A percentile compares a stretch with the other conserved stretches of the same genome.
These are phyloP conservation scores for Campoplex nolae DNA, from an alignment of 2,888 invertebrate species.

Conservation along the genomic window DNA sequence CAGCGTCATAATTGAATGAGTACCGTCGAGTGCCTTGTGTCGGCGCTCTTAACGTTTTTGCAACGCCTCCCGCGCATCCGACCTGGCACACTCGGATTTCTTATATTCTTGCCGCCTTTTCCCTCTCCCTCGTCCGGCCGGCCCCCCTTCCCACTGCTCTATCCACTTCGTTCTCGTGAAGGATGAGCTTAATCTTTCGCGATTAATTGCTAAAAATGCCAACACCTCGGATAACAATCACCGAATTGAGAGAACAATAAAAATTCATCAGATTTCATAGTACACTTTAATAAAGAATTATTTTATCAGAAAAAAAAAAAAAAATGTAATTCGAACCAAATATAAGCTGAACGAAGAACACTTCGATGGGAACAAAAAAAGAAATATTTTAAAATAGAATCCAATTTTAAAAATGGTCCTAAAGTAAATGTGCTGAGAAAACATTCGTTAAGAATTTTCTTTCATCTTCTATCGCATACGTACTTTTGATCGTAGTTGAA, in stretches of 20 bases:
- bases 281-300: not conserved
- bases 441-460: slow-evolving; percentile 9
- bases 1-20: slow-evolving; percentile 84
- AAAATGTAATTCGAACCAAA: not conserved
- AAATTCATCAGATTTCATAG: slow-evolving; percentile 2
- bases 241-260: slow-evolving; percentile 70
- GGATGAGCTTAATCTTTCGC: slow-evolving; percentile 73
- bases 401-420: not conserved
- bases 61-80: slow-evolving; percentile 74
- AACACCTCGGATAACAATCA: slow-evolving; percentile 76
- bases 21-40: slow-evolving; percentile 74
- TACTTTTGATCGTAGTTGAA: slow-evolving; percentile 14
- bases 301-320: not conserved
- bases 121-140: not conserved
- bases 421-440: not conserved
- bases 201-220: slow-evolving; percentile 79
- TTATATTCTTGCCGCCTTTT: slow-evolving; percentile 77
- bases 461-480: not conserved
- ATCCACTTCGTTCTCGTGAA: slow-evolving; percentile 35
- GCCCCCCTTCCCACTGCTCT: not conserved
- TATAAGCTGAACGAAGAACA: not conserved
- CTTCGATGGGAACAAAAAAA: not conserved
- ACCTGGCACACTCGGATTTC: slow-evolving; percentile 71
- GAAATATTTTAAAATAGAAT: not conserved
- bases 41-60: slow-evolving; percentile 74